Base-by-base conservation (phyloP, 2,113 vertebrate genomes). In the Peromyscus maniculatus region DNA sequence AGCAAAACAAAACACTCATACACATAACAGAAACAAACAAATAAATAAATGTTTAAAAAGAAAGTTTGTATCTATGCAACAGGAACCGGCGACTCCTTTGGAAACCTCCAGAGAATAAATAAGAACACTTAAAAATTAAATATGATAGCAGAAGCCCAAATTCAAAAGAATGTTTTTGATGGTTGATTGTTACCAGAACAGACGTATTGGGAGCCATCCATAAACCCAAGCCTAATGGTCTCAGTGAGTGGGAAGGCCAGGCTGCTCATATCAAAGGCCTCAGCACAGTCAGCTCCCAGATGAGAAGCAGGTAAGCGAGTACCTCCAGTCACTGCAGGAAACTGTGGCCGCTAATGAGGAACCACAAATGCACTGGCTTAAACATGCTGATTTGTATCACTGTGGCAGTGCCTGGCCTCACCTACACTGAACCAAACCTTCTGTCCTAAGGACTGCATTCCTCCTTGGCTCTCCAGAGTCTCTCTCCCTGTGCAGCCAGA, bases 181-280 rank as follows among this genome's bases (percentile, higher is more conserved):
- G 75, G 4, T 71, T 78, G 16, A 33, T 89, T 86, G 7, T 67
- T 75, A 92, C 11, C 39, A 87, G 91, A 74, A 82, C 87, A 92
- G 31, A 59, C 69, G 83, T 93, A 12, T 92, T 86, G 80, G 97
- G 87, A 96, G 77, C 21, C 87, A 75, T 75, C 4, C 0, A 36
- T 52, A 90, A 90, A 91, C 39, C 94, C 52, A 88, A 75, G 91
- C 95, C 77, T 24, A 89, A 95, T 11, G 26, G n/a, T 52, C n/a
- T 33, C 16, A 36, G 52, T 16, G n/a, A 52, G 66, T 69, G 46
- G 33, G 28, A 52, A 31, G 8, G 17, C 2, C 2, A 52, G 64
- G 31, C 31, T 12, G 39, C 4, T 49, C 39, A 1, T 1, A 5
- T 69, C 64, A 52, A 86, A 69, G 16, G 43, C 31, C 62, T 26